Percentiles rank a stretch among this genome's conserved stretches.
phyloP scores from a whole-genome alignment of 2,797 vertebrate species.

The Poeciliopsis presidionis region DNA sequence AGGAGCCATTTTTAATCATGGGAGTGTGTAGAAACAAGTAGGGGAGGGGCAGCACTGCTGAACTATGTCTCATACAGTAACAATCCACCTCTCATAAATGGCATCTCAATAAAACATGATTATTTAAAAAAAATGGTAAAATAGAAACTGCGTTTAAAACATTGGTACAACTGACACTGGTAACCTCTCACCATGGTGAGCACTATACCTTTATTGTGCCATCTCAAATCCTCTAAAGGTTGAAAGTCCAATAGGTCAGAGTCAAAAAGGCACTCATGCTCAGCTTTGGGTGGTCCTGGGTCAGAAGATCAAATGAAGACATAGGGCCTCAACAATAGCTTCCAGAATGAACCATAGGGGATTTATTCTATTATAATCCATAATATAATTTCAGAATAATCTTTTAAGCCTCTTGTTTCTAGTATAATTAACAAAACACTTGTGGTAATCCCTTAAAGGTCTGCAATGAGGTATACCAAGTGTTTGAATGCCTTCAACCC shows the following conservation, averaged over 20 bases:
- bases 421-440: constrained; percentile 77
- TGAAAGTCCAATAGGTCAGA: constrained; percentile 32
- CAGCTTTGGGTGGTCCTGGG: constrained; percentile 20
- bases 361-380: constrained; percentile 56
- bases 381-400: constrained; percentile 74
- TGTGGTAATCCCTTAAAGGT: constrained; percentile 43
- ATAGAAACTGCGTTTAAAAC: background rate
- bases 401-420: constrained; percentile 80
- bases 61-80: background rate
- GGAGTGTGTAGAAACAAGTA: background rate
- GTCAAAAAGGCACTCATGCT: background rate
- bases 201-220: constrained; percentile 28
- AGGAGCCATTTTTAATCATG: background rate
- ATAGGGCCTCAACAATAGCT: background rate
- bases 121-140: background rate
- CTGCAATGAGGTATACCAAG: constrained; percentile 22
- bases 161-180: constrained; percentile 4
- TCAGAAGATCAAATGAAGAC: background rate
- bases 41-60: background rate
- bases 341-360: constrained; percentile 50
- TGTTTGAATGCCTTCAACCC: constrained; percentile 16
- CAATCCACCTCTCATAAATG: background rate
- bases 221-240: constrained; percentile 32
- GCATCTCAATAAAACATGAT: background rate
- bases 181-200: constrained; percentile 50